phyloP scores from a whole-genome alignment of 2,113 vertebrate genomes.

The Menidia beryllina region DNA sequence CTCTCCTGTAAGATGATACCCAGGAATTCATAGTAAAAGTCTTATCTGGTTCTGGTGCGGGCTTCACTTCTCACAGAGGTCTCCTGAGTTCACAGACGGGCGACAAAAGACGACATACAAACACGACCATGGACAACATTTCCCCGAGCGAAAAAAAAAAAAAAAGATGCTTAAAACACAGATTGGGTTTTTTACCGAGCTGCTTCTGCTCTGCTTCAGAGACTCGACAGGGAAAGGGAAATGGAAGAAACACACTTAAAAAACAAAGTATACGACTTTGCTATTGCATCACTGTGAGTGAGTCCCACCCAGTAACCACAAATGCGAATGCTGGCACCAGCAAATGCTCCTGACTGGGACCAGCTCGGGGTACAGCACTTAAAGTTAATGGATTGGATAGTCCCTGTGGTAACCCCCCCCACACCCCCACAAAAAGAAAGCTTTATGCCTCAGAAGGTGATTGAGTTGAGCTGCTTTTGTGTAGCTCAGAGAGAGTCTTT shows the following conservation, averaged over 20 bases:
- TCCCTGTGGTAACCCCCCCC: slow-evolving; percentile 57
- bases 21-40: neutral
- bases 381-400: slow-evolving; percentile 69
- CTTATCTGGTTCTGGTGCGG: slow-evolving; percentile 2
- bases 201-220: neutral
- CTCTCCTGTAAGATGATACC: neutral
- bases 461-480: slow-evolving; percentile 8
- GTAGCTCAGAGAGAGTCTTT: slow-evolving; percentile 13
- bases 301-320: slow-evolving; percentile 75
- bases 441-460: slow-evolving; percentile 44
- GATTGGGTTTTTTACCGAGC: slow-evolving; percentile 30
- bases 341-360: slow-evolving; percentile 36
- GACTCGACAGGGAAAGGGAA: slow-evolving; percentile 19
- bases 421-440: slow-evolving; percentile 49
- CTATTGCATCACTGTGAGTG: slow-evolving; percentile 55
- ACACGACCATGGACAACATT: neutral
- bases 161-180: neutral
- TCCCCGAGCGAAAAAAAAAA: neutral
- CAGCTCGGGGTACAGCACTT: slow-evolving; percentile 50
- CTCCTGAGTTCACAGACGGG: neutral
- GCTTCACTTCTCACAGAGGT: neutral
- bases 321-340: slow-evolving; percentile 68
- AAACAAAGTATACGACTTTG: slow-evolving; percentile 40
- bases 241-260: slow-evolving; percentile 13
- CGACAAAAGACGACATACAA: neutral